Percentiles rank a stretch among this genome's conserved stretches.
Conservation (phyloP, 2,888 invertebrate species). For the Scaptomyza cyrtandrae region DNA sequence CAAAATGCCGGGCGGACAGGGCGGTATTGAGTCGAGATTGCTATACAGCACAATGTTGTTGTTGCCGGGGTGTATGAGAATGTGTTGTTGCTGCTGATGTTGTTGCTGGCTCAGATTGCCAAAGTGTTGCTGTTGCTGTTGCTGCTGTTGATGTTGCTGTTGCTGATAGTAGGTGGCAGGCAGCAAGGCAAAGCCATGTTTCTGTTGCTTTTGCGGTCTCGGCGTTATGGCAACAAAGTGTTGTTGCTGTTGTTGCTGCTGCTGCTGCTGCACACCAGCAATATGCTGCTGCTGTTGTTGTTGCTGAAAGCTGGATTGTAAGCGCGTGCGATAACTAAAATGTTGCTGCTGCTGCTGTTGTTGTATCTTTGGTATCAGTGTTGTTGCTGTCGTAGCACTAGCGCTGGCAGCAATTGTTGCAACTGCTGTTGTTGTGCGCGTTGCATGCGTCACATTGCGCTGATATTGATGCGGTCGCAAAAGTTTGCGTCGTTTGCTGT, state of each 20-base stretch:
- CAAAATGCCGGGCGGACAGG: conserved; percentile 82
- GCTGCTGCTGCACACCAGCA: conserved; percentile 50
- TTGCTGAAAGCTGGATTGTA: conserved; percentile 57
- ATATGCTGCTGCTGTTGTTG: conserved; percentile 57
- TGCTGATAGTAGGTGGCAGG: conserved; percentile 61
- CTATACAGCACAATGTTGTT: conserved; percentile 83
- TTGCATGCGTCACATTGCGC: conserved; percentile 74
- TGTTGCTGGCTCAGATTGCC: conserved; percentile 59
- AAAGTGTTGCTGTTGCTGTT: conserved; percentile 58
- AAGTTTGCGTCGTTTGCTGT: conserved; percentile 71
- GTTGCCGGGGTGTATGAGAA: conserved; percentile 81
- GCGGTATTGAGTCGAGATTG: conserved; percentile 79
- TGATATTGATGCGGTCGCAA: conserved; percentile 58
- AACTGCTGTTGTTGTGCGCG: conserved; percentile 67
- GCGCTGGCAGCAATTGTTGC: conserved; percentile 56
- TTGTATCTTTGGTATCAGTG: conserved; percentile 58
- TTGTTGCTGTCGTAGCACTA: conserved; percentile 50
- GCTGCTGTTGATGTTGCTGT: conserved; percentile 44
- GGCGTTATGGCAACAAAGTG: conserved; percentile 59
- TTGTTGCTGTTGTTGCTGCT: conserved; percentile 51
- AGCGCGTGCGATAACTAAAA: conserved; percentile 62
- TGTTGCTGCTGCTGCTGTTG: conserved; percentile 57
- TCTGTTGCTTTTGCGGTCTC: conserved; percentile 47
- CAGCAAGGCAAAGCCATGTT: conserved; percentile 55
- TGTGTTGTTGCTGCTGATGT: conserved; percentile 67